Conservation (phyloP, 2,888 invertebrate species). For the Phlogophora meticulosa region DNA sequence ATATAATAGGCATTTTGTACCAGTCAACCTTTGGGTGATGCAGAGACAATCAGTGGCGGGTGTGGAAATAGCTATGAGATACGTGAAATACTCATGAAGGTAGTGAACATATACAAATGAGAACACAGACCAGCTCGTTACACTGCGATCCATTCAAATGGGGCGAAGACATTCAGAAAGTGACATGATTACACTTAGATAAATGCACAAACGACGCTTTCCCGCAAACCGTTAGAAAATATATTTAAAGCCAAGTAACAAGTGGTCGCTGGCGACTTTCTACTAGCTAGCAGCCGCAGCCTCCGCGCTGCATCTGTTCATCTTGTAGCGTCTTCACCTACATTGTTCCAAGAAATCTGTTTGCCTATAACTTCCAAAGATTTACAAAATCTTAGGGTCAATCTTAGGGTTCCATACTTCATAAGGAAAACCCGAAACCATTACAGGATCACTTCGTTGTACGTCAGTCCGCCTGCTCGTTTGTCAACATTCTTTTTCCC, state of each 20-base stretch:
- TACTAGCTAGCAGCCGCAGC: neutral
- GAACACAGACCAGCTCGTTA: slow-evolving; percentile 11
- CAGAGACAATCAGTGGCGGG: too few relatives aligned
- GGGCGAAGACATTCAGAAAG: slow-evolving; percentile 16
- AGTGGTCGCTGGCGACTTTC: slow-evolving; percentile 15
- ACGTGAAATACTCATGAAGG: neutral
- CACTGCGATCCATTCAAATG: slow-evolving; percentile 1
- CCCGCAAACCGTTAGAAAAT: slow-evolving; percentile 44
- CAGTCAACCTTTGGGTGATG: too few relatives aligned
- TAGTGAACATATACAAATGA: neutral
- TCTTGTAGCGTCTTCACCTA: slow-evolving; percentile 25
- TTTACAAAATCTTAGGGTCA: neutral
- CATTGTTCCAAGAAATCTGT: neutral
- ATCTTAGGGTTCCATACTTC: neutral
- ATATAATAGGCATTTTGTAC: too few relatives aligned
- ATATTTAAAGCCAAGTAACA: slow-evolving; percentile 16
- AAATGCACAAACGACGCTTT: slow-evolving; percentile 36
- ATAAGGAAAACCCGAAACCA: neutral
- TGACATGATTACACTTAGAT: slow-evolving; percentile 27
- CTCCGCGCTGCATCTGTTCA: neutral
- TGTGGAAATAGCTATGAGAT: too few relatives aligned
- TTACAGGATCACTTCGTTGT: too few relatives aligned
- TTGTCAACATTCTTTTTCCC: too few relatives aligned
- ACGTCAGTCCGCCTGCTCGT: too few relatives aligned
- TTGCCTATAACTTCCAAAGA: neutral